Evolutionary conservation across 2,113 vertebrate species (phyloP).

Genomic region (Pituophis catenifer): DNA sequence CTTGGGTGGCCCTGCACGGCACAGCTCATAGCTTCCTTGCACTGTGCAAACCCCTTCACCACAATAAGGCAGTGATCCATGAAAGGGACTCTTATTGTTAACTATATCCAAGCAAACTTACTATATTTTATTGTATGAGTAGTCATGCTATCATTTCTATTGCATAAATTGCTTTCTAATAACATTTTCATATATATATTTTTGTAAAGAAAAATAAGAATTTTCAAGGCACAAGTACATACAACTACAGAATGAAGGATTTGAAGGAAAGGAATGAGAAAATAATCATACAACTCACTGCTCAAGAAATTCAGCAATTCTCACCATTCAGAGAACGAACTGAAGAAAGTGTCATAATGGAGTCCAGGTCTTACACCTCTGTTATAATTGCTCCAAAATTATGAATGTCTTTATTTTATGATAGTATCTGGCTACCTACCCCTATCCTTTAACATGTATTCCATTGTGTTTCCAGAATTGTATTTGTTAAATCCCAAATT

Average conservation of each 20-base stretch:
- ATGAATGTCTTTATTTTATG: conserved; percentile 28
- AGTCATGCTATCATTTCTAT: not conserved
- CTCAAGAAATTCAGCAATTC: conserved; percentile 64
- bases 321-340: conserved; percentile 59
- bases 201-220: conserved; percentile 61
- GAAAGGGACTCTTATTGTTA: not conserved
- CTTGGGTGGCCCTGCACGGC: too few species aligned
- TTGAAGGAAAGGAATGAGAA: conserved; percentile 21
- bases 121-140: conserved; percentile 4
- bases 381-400: not conserved
- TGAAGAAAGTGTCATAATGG: conserved; percentile 53
- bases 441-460: conserved; percentile 21
- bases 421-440: conserved; percentile 26
- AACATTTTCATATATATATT: conserved; percentile 25
- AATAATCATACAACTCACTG: conserved; percentile 52
- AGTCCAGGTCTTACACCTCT: conserved; percentile 60
- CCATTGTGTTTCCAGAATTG: conserved; percentile 41
- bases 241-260: conserved; percentile 62
- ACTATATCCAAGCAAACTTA: not conserved
- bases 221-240: conserved; percentile 53
- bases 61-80: too few species aligned
- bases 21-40: too few species aligned
- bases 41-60: too few species aligned
- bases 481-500: conserved; percentile 50
- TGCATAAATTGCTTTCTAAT: not conserved